A percentile compares a stretch with the other conserved stretches of the same genome.
Conservation (phyloP, 2,888 invertebrate species). For the Noctua pronuba region DNA sequence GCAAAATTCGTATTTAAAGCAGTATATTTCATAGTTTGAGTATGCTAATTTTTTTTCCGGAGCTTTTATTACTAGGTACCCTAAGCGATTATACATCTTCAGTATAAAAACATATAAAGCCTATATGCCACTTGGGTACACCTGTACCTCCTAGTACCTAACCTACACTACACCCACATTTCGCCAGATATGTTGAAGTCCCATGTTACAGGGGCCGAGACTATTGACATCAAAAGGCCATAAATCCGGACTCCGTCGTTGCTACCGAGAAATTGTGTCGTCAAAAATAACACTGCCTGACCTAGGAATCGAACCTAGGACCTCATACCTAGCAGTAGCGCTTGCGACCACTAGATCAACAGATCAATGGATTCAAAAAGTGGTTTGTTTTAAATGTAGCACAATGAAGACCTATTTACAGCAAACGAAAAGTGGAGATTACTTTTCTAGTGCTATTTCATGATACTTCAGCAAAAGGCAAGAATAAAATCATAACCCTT, state of each 20-base stretch:
- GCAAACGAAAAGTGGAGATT: not conserved
- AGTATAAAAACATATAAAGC: too few relatives aligned
- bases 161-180: too few relatives aligned
- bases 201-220: not conserved
- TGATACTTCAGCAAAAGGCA: not conserved
- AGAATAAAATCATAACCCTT: not conserved
- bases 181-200: not conserved
- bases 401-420: not conserved
- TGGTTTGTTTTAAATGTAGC: not conserved
- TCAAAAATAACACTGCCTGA: not conserved
- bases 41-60: too few relatives aligned
- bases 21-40: too few relatives aligned
- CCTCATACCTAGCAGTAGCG: not conserved
- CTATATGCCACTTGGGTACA: too few relatives aligned
- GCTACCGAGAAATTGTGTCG: too few relatives aligned
- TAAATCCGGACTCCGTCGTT: not conserved
- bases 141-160: rapidly evolving
- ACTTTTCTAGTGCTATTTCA: not conserved
- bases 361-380: not conserved
- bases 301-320: not conserved
- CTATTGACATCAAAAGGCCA: not conserved
- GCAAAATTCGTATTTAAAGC: too few relatives aligned
- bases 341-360: not conserved
- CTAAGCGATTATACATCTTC: too few relatives aligned
- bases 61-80: too few relatives aligned